Evolutionary conservation across 2,888 invertebrate genomes (phyloP), one percentile per base, ranked within the genome.

Genomic region (Drosophila setosimentum): DNA sequence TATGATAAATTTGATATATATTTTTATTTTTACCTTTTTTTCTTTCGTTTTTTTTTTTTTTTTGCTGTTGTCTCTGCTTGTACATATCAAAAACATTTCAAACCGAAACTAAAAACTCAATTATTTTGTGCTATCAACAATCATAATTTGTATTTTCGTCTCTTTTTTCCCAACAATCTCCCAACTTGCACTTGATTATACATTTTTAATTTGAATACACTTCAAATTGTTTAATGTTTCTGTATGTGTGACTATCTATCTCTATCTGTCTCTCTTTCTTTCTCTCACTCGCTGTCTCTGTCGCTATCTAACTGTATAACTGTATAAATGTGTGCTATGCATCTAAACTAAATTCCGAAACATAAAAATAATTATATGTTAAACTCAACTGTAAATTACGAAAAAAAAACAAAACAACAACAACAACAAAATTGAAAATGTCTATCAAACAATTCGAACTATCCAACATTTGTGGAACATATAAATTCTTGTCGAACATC

Each of bases 401-500:
- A 59, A 68, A 32, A 58, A 64, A 49, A 54, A 68, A 70, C 64
- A 70, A 73, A 65, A 61, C 76, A 73, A 45, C 58, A 73, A 53
- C 32, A 35, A 55, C 50, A 61, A 66, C 5, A 33, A 45, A 33
- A 16, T 61, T 11, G 5, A 45, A 63, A 60, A 49, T 61, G 58
- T 73, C 40, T 30, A 62, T 64, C 67, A 58, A 72, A 35, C 35
- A 35, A 60, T 60, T 66, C 40, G 49, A 67, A 76, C 45, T 40
- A 71, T 61, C 72, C 57, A 77, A 73, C 64, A 91, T 80, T 87
- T 87, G 86, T 91, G 91, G 92, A 93, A 93, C 93, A 93, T 91
- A 92, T 93, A 93, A 93, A 93, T 93, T 93, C 93, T 93, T 92
- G 92, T 91, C 87, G 81, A 92, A 92, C 87, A 92, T 92, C 91